A percentile compares a stretch with the other conserved stretches of the same genome.
phyloP scores from a whole-genome alignment of 2,888 invertebrate species.

The Parelbella ahira region DNA sequence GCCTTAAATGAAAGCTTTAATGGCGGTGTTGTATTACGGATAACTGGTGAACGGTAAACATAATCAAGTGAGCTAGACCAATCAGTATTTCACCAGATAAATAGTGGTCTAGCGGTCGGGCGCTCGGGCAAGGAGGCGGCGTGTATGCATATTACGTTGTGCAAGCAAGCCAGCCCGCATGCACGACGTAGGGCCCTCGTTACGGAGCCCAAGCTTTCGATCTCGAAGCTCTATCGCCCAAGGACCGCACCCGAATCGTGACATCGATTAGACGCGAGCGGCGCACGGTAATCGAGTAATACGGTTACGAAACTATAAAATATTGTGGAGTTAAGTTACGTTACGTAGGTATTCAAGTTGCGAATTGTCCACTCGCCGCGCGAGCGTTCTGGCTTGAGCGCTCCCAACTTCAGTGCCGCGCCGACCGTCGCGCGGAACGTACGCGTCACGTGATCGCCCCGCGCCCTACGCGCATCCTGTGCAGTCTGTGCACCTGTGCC shows the following conservation, averaged over 20 bases:
- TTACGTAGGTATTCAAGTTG: slow-evolving; percentile 57
- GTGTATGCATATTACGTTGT: slow-evolving; percentile 24
- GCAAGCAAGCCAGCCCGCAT: slow-evolving; percentile 14
- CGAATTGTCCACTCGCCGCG: slow-evolving; percentile 57
- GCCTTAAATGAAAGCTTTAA: slow-evolving; percentile 10
- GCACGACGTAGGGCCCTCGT: slow-evolving; percentile 22
- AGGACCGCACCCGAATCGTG: slow-evolving; percentile 68
- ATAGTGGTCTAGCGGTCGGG: slow-evolving; percentile 14
- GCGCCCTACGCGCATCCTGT: slow-evolving; percentile 46
- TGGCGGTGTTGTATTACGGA: slow-evolving; percentile 13
- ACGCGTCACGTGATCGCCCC: slow-evolving; percentile 33
- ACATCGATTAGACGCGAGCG: slow-evolving; percentile 66
- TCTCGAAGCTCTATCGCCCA: slow-evolving; percentile 33
- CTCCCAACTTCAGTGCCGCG: slow-evolving; percentile 44
- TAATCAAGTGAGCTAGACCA: slow-evolving; percentile 10
- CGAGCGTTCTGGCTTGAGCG: slow-evolving; percentile 23
- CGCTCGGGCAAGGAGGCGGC: slow-evolving; percentile 18
- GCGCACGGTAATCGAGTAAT: slow-evolving; percentile 68
- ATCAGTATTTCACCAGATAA: slow-evolving; percentile 21
- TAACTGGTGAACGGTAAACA: slow-evolving; percentile 19
- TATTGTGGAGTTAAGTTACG: slow-evolving; percentile 76
- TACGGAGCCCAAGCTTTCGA: slow-evolving; percentile 26
- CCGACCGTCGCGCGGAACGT: slow-evolving; percentile 39
- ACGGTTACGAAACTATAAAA: slow-evolving; percentile 76
- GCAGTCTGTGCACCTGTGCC: slow-evolving; percentile 56